A percentile compares a stretch with the other conserved stretches of the same genome.
These are phyloP conservation scores for Melospiza melodia DNA, from an alignment of 2,113 vertebrate genomes.

Conservation along the genomic window DNA sequence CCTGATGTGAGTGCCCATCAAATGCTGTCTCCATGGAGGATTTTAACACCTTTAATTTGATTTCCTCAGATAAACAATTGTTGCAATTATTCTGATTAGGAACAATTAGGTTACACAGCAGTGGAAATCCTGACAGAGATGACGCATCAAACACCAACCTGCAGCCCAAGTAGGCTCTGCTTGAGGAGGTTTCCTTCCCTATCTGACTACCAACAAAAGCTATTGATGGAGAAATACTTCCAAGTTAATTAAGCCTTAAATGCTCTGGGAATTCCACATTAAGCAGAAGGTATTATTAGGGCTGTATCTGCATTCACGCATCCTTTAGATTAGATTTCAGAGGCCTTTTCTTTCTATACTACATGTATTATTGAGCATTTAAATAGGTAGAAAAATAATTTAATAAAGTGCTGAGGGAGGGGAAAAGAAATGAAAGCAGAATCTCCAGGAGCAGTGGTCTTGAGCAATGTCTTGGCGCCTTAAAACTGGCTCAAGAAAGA, in stretches of 20 bases:
- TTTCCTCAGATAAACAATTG: slow-evolving; percentile 75
- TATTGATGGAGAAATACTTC: slow-evolving; percentile 69
- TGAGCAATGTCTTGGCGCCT: background rate
- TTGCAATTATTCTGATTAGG: slow-evolving; percentile 79
- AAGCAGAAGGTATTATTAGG: slow-evolving; percentile 61
- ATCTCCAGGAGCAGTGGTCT: slow-evolving; percentile 17
- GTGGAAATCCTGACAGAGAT: slow-evolving; percentile 68
- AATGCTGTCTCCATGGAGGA: slow-evolving; percentile 59
- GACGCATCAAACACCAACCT: slow-evolving; percentile 42
- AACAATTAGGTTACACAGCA: slow-evolving; percentile 73
- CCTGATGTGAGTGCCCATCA: slow-evolving; percentile 39
- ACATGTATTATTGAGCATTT: slow-evolving; percentile 53
- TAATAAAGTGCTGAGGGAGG: background rate
- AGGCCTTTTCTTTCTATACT: slow-evolving; percentile 28
- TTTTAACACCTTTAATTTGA: slow-evolving; percentile 75
- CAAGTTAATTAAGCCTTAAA: slow-evolving; percentile 79
- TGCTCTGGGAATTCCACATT: slow-evolving; percentile 69
- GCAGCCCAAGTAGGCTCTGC: slow-evolving; percentile 34
- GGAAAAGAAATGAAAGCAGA: background rate
- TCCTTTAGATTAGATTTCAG: slow-evolving; percentile 48
- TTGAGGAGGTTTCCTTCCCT: slow-evolving; percentile 64
- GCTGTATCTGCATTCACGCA: background rate
- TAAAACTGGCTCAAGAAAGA: slow-evolving; percentile 16
- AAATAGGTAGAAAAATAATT: slow-evolving; percentile 60
- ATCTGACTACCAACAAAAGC: slow-evolving; percentile 70